Evolutionary conservation across 2,113 vertebrate genomes (phyloP).

Genomic region (Mola mola): DNA sequence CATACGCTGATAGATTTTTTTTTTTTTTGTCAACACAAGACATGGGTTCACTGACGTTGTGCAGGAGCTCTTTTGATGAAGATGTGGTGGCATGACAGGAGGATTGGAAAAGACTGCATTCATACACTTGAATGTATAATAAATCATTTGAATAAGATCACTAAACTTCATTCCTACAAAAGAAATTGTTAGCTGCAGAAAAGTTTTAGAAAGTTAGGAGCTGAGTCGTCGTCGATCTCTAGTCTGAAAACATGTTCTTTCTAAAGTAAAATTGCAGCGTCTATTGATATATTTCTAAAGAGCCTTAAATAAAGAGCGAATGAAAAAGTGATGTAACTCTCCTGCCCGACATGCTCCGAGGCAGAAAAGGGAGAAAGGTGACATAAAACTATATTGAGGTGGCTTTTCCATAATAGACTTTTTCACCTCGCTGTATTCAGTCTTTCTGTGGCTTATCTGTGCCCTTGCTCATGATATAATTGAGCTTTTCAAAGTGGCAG

Average conservation of each 20-base stretch:
- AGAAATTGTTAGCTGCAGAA: too few species aligned
- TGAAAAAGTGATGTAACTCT: constrained; percentile 54
- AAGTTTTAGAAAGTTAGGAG: constrained; percentile 10
- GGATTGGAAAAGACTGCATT: not conserved
- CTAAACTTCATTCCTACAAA: not conserved
- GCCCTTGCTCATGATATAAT: constrained; percentile 70
- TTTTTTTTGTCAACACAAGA: too few species aligned
- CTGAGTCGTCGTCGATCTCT: constrained; percentile 49
- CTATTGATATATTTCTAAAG: constrained; percentile 62
- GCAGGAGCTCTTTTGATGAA: not conserved
- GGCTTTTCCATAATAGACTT: constrained; percentile 65
- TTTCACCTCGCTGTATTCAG: constrained; percentile 68
- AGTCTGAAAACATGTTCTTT: constrained; percentile 41
- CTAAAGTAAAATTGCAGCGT: constrained; percentile 19
- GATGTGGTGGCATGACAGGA: not conserved
- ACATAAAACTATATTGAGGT: constrained; percentile 60
- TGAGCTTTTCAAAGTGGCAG: constrained; percentile 66
- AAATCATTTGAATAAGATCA: constrained; percentile 1
- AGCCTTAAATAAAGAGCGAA: constrained; percentile 50
- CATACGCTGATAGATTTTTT: too few species aligned
- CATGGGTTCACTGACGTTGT: too few species aligned
- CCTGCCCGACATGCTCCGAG: constrained; percentile 50
- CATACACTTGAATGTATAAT: not conserved
- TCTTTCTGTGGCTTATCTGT: constrained; percentile 73
- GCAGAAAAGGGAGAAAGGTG: constrained; percentile 64